These are phyloP conservation scores for Dasyprocta punctata DNA, from an alignment of 2,113 vertebrate species.

Conservation along the genomic window DNA sequence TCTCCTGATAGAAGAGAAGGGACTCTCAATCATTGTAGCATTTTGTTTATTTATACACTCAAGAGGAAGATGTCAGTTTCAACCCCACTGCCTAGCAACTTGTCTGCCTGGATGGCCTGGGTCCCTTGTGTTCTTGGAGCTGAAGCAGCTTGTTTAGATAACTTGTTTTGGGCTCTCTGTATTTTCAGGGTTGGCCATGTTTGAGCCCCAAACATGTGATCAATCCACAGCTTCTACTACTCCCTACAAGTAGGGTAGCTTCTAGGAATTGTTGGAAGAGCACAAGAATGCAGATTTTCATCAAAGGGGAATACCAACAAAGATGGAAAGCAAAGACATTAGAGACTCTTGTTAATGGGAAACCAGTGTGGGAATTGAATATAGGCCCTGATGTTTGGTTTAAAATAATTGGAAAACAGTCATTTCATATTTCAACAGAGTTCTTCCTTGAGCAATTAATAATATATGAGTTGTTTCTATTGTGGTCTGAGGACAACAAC, in stretches of 20 bases:
- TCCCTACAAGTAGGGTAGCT: neutral
- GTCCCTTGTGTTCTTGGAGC: no score
- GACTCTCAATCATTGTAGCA: no score
- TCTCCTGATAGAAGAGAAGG: no score
- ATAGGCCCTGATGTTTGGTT: neutral
- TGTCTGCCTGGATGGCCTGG: no score
- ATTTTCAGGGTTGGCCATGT: no score
- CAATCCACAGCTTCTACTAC: no score
- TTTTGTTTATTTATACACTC: no score
- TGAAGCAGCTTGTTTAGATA: no score
- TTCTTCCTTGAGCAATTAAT: slow-evolving; percentile 36
- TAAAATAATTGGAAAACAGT: neutral
- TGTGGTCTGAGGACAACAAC: neutral
- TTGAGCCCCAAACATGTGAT: no score
- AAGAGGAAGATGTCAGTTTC: no score
- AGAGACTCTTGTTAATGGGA: neutral
- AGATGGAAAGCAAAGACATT: neutral
- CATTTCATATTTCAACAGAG: slow-evolving; percentile 16
- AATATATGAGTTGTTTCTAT: neutral
- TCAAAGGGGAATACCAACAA: neutral
- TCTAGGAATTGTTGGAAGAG: neutral
- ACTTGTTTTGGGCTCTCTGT: no score
- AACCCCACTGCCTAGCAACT: no score
- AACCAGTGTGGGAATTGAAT: neutral
- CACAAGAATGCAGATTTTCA: neutral